Percentiles rank a stretch among this genome's conserved stretches.
Conservation (phyloP, 2,797 vertebrate species). For the Leucoraja ocellata region DNA sequence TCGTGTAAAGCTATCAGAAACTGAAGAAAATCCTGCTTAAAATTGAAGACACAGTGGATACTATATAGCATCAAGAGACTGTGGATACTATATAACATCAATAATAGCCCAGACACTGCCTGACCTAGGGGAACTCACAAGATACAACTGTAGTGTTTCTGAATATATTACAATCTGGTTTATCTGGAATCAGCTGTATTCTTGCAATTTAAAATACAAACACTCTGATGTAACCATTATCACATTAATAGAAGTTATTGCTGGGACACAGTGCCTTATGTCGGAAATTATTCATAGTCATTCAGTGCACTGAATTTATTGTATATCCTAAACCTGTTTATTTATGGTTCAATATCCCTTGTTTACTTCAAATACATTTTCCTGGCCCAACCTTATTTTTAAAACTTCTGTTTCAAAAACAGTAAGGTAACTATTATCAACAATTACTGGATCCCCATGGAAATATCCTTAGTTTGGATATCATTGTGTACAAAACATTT, state of each 20-base stretch:
- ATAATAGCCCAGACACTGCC: background rate
- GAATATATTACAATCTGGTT: slow-evolving; percentile 27
- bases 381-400: background rate
- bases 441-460: background rate
- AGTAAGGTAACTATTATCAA: slow-evolving; percentile 33
- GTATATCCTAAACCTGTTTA: slow-evolving; percentile 17
- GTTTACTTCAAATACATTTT: slow-evolving; percentile 26
- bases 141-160: background rate
- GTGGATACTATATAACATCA: background rate
- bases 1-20: background rate
- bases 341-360: slow-evolving; percentile 5
- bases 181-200: slow-evolving; percentile 21
- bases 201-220: slow-evolving; percentile 19
- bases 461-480: slow-evolving; percentile 20
- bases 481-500: slow-evolving; percentile 7
- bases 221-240: slow-evolving; percentile 24
- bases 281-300: slow-evolving; percentile 12
- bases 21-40: background rate
- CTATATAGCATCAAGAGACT: background rate
- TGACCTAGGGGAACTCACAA: background rate
- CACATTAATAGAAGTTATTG: background rate
- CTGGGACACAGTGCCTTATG: background rate
- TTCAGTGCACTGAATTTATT: background rate
- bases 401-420: slow-evolving; percentile 21
- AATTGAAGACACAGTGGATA: background rate